Conservation (phyloP, 2,113 vertebrate species). For the Zosterops borbonicus region DNA sequence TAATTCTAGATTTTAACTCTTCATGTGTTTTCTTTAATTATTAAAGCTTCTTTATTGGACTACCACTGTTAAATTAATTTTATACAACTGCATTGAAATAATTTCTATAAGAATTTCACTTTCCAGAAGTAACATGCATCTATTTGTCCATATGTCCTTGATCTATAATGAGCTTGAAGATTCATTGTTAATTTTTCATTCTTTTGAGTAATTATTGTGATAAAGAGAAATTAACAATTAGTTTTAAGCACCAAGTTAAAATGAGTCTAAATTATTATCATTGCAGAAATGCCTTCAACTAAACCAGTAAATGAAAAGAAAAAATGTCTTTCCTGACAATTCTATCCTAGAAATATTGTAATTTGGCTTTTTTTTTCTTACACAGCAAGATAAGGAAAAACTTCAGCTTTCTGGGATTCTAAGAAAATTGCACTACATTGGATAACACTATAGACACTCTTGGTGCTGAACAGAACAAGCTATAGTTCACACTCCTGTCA, state of each 20-base stretch:
- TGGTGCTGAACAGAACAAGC: neutral
- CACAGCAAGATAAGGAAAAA: neutral
- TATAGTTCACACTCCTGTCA: neutral
- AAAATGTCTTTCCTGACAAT: neutral
- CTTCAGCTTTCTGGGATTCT: neutral
- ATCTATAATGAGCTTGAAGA: neutral
- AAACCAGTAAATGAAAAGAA: neutral
- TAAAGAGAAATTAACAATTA: neutral
- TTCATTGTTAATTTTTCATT: neutral
- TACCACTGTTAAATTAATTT: neutral
- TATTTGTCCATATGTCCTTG: accelerated
- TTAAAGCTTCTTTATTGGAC: neutral
- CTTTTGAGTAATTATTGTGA: neutral
- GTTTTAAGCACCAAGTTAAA: neutral
- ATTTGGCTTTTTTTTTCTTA: neutral
- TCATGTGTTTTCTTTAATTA: neutral
- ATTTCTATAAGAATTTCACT: neutral
- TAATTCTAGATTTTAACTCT: neutral
- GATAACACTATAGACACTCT: neutral
- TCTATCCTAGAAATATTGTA: neutral
- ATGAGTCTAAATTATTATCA: neutral
- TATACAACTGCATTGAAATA: neutral
- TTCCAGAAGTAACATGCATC: neutral
- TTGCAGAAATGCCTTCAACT: neutral
- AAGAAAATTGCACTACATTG: neutral